These are phyloP conservation scores for Heliopora coerulea DNA, from an alignment of 92 coral and sea anemone species.

Conservation along the genomic window DNA sequence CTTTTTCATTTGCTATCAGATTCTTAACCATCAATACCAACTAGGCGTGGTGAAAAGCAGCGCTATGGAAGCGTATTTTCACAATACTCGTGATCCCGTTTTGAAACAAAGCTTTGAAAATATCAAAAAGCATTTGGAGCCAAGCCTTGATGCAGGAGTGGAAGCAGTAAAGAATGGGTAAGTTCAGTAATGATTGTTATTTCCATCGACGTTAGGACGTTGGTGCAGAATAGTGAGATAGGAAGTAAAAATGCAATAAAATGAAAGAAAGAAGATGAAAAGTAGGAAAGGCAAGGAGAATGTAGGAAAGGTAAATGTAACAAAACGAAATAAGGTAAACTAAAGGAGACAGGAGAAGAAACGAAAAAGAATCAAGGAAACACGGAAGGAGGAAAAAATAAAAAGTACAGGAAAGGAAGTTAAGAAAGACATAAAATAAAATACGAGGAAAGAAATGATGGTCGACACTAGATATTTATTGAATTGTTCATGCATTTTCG, in stretches of 20 bases:
- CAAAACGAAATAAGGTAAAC: too few relatives aligned
- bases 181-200: slow-evolving; percentile 4
- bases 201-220: too few relatives aligned
- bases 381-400: too few relatives aligned
- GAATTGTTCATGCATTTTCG: too few relatives aligned
- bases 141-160: slow-evolving; percentile 56
- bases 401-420: too few relatives aligned
- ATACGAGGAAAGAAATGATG: background rate
- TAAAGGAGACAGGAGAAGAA: too few relatives aligned
- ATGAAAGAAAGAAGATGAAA: background rate
- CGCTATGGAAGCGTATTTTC: slow-evolving; percentile 70
- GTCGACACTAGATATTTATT: too few relatives aligned
- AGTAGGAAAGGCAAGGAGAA: background rate
- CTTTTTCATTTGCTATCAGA: slow-evolving; percentile 20
- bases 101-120: slow-evolving; percentile 57
- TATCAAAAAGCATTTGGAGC: slow-evolving; percentile 59
- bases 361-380: too few relatives aligned
- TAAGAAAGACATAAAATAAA: too few relatives aligned
- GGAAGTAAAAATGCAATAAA: too few relatives aligned
- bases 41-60: slow-evolving; percentile 69
- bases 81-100: slow-evolving; percentile 54
- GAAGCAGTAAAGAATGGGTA: slow-evolving; percentile 55
- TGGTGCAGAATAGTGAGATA: too few relatives aligned
- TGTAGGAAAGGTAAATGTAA: background rate
- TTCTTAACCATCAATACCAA: slow-evolving; percentile 55